Percentiles rank a stretch among this genome's conserved stretches.
These are phyloP conservation scores for Petrocephalus microphthalmus DNA, from an alignment of 2,113 vertebrate species.

Conservation along the genomic window DNA sequence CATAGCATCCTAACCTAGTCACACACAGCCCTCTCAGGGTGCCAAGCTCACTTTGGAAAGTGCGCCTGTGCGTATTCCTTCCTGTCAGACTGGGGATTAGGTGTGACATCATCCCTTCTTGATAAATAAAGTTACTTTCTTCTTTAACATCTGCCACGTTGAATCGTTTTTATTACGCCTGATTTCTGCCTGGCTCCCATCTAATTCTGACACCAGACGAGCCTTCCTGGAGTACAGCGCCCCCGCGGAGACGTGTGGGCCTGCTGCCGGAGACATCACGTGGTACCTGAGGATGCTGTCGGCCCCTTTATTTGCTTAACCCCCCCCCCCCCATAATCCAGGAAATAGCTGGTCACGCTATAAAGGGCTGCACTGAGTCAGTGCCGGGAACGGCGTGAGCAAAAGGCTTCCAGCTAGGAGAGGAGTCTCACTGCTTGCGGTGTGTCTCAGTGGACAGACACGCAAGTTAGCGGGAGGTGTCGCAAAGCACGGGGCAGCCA, in stretches of 20 bases:
- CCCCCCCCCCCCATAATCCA: constrained; percentile 35
- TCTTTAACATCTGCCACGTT: constrained; percentile 52
- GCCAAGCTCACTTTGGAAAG: background rate
- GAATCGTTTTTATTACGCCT: constrained; percentile 54
- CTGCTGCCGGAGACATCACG: background rate
- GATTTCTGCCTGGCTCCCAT: constrained; percentile 44
- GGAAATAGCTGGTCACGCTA: constrained; percentile 33
- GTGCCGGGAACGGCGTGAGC: constrained; percentile 18
- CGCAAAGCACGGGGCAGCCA: constrained; percentile 40
- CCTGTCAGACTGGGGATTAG: constrained; percentile 62
- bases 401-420: constrained; percentile 11
- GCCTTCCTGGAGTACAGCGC: constrained; percentile 55
- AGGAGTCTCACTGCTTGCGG: constrained; percentile 37
- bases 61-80: constrained; percentile 28
- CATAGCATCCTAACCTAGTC: background rate
- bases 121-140: constrained; percentile 46
- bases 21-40: background rate
- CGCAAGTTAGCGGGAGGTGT: constrained; percentile 47
- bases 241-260: constrained; percentile 39
- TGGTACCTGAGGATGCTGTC: background rate
- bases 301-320: constrained; percentile 37
- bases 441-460: constrained; percentile 48
- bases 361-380: constrained; percentile 32
- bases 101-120: constrained; percentile 51
- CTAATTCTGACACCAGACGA: constrained; percentile 55